Conservation (phyloP, 2,113 vertebrate species). For the Pituophis catenifer region DNA sequence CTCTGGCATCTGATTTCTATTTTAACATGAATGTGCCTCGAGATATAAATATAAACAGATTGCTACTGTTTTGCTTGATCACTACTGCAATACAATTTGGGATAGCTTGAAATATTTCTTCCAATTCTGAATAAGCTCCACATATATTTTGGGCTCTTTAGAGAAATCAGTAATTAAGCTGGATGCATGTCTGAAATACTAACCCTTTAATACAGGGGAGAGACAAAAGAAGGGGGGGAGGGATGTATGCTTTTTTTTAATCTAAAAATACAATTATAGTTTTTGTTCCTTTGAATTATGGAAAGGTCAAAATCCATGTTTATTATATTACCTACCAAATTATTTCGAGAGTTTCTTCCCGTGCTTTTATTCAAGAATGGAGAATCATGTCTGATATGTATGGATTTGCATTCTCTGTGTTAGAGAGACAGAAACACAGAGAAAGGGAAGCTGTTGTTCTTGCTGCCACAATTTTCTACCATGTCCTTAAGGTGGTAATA, state of each 20-base stretch:
- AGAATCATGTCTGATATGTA: not conserved
- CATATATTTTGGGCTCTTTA: conserved; percentile 35
- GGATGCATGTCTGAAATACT: conserved; percentile 11
- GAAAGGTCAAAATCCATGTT: not conserved
- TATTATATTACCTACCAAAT: not conserved
- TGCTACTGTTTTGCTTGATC: rapidly evolving
- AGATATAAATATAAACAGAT: not conserved
- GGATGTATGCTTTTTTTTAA: not conserved
- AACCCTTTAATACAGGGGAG: conserved; percentile 40
- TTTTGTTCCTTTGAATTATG: conserved; percentile 29
- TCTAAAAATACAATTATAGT: conserved; percentile 42
- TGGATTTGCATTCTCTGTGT: not conserved
- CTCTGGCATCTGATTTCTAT: not conserved
- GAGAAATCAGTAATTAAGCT: conserved; percentile 26
- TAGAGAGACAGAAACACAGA: not conserved
- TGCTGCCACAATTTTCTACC: not conserved
- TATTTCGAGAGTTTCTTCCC: not conserved
- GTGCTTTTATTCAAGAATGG: not conserved
- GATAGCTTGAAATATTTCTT: conserved; percentile 34
- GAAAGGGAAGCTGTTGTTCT: not conserved
- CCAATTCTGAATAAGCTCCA: not conserved
- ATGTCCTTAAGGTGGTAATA: not conserved
- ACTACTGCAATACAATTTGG: conserved; percentile 2
- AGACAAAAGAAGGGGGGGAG: not conserved
- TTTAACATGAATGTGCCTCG: not conserved